Conservation (phyloP, 2,797 vertebrate genomes). For the Crypturellus tataupa region DNA sequence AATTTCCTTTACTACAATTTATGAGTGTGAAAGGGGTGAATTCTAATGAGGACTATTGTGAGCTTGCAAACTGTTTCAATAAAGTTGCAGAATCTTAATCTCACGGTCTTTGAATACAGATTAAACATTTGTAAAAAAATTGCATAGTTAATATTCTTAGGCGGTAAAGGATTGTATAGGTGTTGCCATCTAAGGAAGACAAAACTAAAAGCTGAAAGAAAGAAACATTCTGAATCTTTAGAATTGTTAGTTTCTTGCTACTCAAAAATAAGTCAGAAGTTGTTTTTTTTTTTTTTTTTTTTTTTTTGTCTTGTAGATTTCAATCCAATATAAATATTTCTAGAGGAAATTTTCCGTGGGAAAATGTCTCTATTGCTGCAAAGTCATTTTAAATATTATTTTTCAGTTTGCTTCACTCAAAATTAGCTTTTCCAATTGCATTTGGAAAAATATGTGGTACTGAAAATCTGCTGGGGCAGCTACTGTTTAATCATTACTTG, state of each 20-base stretch:
- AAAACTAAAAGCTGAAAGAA: neutral
- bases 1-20: neutral
- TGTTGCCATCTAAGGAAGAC: neutral
- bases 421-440: neutral
- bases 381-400: neutral
- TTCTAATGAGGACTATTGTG: neutral
- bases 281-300: too few species aligned
- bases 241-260: neutral
- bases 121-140: neutral
- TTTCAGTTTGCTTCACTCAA: neutral
- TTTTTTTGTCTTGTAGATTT: neutral
- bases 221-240: neutral
- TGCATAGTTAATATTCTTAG: neutral
- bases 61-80: neutral
- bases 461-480: neutral
- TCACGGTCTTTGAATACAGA: neutral
- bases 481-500: conserved; percentile 11
- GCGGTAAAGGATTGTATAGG: neutral
- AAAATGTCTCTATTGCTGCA: neutral
- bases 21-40: neutral
- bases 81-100: rapidly evolving
- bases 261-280: neutral
- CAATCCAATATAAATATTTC: neutral
- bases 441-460: neutral
- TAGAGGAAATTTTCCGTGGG: neutral